These are phyloP conservation scores for Acrobasis repandana DNA, from an alignment of 2,888 invertebrate genomes.

Conservation along the genomic window DNA sequence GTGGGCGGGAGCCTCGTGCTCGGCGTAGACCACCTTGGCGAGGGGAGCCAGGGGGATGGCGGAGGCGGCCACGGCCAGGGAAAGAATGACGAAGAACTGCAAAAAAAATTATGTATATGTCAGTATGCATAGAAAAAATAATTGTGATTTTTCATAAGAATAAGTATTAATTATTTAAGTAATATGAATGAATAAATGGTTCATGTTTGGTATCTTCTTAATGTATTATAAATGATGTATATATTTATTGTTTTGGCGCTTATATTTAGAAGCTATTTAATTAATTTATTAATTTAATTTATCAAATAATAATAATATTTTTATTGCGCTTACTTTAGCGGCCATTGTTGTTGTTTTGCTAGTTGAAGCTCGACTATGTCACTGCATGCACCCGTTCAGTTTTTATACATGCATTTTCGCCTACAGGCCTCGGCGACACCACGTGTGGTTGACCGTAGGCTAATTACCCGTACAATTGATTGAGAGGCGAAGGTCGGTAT, in stretches of 20 bases:
- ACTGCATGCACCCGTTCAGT: conserved; percentile 44
- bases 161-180: too few species aligned
- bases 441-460: conserved; percentile 35
- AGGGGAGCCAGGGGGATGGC: conserved; percentile 48
- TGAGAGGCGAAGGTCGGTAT: conserved; percentile 47
- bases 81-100: conserved; percentile 58
- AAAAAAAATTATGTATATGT: conserved; percentile 26
- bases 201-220: too few species aligned
- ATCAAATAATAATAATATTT: not conserved
- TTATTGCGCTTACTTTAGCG: conserved; percentile 55
- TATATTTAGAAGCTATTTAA: too few species aligned
- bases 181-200: too few species aligned
- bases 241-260: conserved; percentile 17
- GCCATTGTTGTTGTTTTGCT: conserved; percentile 64
- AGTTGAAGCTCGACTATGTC: conserved; percentile 57
- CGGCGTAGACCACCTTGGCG: conserved; percentile 44
- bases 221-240: too few species aligned
- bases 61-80: conserved; percentile 53
- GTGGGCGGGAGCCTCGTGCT: conserved; percentile 64
- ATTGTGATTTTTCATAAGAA: too few species aligned
- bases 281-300: too few species aligned
- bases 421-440: conserved; percentile 42
- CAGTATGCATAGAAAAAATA: too few species aligned
- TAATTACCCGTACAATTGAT: conserved; percentile 45
- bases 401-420: conserved; percentile 59